Conservation (phyloP, 1,140 invertebrate genomes). For the Orchestia grillus region DNA sequence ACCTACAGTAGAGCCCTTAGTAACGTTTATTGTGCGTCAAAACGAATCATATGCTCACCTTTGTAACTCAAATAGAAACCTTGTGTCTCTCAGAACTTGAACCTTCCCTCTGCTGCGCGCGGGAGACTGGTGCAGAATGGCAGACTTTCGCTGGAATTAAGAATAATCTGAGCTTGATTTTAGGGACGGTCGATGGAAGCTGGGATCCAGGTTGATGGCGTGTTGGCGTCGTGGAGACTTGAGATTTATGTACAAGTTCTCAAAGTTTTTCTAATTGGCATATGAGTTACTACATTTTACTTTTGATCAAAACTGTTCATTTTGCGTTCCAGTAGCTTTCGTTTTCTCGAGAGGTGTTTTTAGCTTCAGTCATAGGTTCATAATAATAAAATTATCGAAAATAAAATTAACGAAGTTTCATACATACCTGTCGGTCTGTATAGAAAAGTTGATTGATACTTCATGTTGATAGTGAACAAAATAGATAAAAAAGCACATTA, state of each 20-base stretch:
- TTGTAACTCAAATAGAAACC: neutral
- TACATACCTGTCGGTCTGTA: too few relatives aligned
- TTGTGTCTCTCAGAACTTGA: neutral
- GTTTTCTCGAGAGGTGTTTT: too few relatives aligned
- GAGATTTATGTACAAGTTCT: neutral
- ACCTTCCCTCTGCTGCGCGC: too few relatives aligned
- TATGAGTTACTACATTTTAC: neutral
- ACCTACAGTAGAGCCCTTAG: too few relatives aligned
- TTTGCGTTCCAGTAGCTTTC: too few relatives aligned
- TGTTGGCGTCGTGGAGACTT: neutral
- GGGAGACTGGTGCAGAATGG: neutral
- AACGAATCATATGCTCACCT: neutral
- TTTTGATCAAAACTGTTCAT: neutral
- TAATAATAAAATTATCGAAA: too few relatives aligned
- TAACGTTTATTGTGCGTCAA: neutral
- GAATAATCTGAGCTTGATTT: neutral
- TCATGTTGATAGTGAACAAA: too few relatives aligned
- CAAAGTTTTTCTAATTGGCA: neutral
- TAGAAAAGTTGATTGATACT: too few relatives aligned
- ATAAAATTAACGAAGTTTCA: too few relatives aligned
- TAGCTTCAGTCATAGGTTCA: too few relatives aligned
- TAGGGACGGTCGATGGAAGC: neutral
- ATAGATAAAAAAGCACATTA: too few relatives aligned
- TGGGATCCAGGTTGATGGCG: neutral
- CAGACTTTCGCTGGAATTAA: neutral